Conservation (phyloP, 2,113 vertebrate species). For the Semicossyphus pulcher region DNA sequence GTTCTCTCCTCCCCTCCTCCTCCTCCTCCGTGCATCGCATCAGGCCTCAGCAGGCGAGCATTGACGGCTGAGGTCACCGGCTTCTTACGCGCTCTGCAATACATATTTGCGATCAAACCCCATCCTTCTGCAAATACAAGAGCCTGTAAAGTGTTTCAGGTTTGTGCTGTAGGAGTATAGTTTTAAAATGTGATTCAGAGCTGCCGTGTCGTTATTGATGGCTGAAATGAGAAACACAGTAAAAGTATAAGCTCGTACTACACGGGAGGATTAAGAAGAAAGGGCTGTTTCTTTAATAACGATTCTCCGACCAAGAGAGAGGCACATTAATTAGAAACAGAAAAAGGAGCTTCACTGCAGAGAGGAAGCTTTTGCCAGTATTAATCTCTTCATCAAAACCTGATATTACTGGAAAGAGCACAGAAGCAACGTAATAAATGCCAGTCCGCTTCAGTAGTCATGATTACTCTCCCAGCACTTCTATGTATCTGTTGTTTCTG, state of each 20-base stretch:
- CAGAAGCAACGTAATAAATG: constrained; percentile 41
- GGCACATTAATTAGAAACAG: constrained; percentile 44
- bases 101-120: constrained; percentile 24
- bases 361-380: constrained; percentile 11
- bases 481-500: constrained; percentile 3
- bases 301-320: constrained; percentile 22
- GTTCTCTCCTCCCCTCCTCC: neutral
- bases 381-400: constrained; percentile 38
- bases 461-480: constrained; percentile 5
- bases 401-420: constrained; percentile 32
- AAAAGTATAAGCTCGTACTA: no score
- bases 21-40: neutral
- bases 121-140: neutral
- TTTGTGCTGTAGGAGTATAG: neutral
- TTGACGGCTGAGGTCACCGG: constrained; percentile 42
- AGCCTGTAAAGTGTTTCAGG: neutral
- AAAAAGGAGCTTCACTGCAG: neutral
- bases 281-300: constrained; percentile 3
- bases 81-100: constrained; percentile 16
- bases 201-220: neutral
- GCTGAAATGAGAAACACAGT: constrained; percentile 26
- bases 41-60: constrained; percentile 23
- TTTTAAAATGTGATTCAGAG: neutral
- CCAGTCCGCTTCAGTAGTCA: neutral
- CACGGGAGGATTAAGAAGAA: no score